Evolutionary conservation across 2,888 invertebrate genomes (phyloP).

Genomic region (Phania funesta): DNA sequence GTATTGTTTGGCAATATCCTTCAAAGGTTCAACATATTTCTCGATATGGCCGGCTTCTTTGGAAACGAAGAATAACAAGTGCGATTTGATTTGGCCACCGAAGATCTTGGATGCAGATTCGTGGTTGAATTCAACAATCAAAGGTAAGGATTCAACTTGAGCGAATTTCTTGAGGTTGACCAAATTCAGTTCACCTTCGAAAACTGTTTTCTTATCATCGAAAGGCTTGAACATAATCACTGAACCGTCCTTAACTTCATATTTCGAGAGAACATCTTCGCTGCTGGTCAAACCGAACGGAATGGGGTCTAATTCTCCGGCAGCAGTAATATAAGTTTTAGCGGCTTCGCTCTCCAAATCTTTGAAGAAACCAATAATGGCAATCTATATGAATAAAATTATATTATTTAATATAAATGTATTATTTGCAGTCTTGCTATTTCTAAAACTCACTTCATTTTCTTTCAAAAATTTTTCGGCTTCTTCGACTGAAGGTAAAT

Average conservation of each 20-base stretch:
- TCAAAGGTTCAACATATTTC: conserved; percentile 88
- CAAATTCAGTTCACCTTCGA: conserved; percentile 85
- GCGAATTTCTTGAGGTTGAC: conserved; percentile 91
- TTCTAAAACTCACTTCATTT: conserved; percentile 78
- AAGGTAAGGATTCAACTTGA: conserved; percentile 90
- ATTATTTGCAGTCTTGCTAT: neutral
- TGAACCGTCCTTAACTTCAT: conserved; percentile 89
- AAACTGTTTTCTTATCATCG: conserved; percentile 90
- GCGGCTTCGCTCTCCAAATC: conserved; percentile 89
- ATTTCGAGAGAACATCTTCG: conserved; percentile 88
- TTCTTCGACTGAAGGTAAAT: conserved; percentile 88
- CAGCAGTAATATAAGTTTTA: conserved; percentile 90
- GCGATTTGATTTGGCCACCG: conserved; percentile 98
- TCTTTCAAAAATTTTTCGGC: conserved; percentile 91
- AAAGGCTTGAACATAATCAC: conserved; percentile 97
- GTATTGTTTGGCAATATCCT: conserved; percentile 92
- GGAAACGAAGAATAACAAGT: conserved; percentile 96
- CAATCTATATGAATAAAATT: conserved; percentile 82
- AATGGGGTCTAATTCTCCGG: conserved; percentile 91
- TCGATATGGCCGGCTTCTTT: conserved; percentile 93
- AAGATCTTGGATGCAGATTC: conserved; percentile 99
- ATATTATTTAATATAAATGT: neutral
- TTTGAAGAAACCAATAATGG: conserved; percentile 94
- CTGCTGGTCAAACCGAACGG: conserved; percentile 92
- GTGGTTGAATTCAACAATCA: conserved; percentile 97